Evolutionary conservation across 2,113 vertebrate species (phyloP).

Genomic region (Rhinopithecus roxellana): DNA sequence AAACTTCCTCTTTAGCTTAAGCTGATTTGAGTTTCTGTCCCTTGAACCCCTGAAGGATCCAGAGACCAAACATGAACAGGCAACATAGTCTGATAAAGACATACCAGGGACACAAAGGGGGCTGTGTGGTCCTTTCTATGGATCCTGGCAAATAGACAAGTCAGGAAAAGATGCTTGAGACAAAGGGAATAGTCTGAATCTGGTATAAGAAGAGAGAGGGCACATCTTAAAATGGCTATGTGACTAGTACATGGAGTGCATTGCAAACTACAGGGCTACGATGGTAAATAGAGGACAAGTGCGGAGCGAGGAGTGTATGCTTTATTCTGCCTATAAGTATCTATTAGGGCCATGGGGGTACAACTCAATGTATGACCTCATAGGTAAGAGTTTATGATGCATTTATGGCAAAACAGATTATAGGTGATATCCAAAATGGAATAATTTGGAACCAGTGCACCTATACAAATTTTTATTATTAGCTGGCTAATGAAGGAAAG

Average conservation of each 20-base stretch:
- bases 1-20: not conserved
- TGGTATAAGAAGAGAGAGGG: not conserved
- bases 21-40: not conserved
- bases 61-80: not conserved
- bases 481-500: not conserved
- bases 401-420: not conserved
- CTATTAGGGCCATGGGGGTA: no score
- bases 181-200: not conserved
- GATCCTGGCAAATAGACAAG: not conserved
- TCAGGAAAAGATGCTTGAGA: not conserved
- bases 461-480: not conserved
- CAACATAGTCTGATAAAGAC: not conserved
- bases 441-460: not conserved
- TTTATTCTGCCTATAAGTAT: not conserved
- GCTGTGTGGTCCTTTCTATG: not conserved
- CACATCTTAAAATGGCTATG: not conserved
- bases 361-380: not conserved
- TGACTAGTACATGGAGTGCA: accelerated
- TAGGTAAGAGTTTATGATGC: not conserved
- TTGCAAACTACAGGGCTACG: not conserved
- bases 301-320: not conserved
- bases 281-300: not conserved
- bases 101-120: not conserved
- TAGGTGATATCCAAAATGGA: not conserved
- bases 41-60: not conserved